Conservation (phyloP, 2,888 invertebrate genomes). For the Drosophila neonasuta region DNA sequence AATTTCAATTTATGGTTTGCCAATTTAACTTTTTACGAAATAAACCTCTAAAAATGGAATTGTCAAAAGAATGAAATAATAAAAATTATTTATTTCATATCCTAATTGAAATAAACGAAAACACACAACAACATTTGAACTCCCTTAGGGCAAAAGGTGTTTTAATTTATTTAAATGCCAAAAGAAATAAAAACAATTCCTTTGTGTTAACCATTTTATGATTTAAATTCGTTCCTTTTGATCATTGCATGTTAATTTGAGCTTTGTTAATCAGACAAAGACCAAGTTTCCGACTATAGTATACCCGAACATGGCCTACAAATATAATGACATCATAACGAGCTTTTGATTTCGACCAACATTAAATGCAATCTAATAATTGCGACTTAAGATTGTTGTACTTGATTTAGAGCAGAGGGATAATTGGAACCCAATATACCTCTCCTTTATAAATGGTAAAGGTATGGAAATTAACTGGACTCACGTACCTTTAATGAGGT, state of each 20-base stretch:
- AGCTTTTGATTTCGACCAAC: conserved; percentile 4
- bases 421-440: conserved; percentile 10
- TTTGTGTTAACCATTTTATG: conserved; percentile 16
- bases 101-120: conserved; percentile 39
- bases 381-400: background rate
- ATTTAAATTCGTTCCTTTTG: conserved; percentile 37
- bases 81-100: conserved; percentile 20
- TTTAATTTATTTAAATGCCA: conserved; percentile 28
- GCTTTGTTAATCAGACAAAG: background rate
- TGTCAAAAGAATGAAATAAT: background rate
- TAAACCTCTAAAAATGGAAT: too few relatives aligned
- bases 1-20: too few relatives aligned
- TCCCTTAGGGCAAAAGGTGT: conserved; percentile 2
- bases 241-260: conserved; percentile 13
- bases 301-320: conserved; percentile 12
- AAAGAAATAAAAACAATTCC: conserved; percentile 29
- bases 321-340: background rate
- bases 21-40: too few relatives aligned
- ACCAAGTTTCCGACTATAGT: background rate
- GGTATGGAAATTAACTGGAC: conserved; percentile 25
- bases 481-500: conserved; percentile 46
- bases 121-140: conserved; percentile 1
- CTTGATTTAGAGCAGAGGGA: background rate
- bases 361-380: conserved; percentile 3
- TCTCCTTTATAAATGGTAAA: background rate